Conservation (phyloP, 2,797 vertebrate species). For the Merluccius polli region DNA sequence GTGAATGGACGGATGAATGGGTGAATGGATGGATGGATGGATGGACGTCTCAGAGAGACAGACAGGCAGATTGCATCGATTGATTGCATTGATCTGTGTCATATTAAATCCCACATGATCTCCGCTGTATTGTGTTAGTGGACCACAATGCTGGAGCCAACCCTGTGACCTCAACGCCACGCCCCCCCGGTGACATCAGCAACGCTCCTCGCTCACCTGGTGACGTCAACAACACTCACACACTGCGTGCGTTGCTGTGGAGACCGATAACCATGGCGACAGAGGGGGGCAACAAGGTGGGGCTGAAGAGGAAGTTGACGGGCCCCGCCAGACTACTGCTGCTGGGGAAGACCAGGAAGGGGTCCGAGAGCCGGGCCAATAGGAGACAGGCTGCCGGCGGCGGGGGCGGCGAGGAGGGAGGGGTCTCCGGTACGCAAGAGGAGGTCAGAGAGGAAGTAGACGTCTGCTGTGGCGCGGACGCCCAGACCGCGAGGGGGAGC, state of each 20-base stretch:
- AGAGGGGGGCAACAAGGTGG: conserved; percentile 33
- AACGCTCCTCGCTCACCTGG: neutral
- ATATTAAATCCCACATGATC: neutral
- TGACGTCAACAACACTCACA: neutral
- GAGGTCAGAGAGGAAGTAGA: conserved; percentile 6
- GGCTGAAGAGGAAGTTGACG: conserved; percentile 55
- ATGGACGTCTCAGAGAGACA: neutral
- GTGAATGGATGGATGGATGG: neutral
- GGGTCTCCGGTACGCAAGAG: neutral
- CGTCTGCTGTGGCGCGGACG: neutral
- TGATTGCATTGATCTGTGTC: neutral
- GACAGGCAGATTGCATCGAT: neutral
- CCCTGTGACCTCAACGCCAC: neutral
- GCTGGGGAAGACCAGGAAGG: conserved; percentile 43
- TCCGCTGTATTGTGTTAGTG: neutral
- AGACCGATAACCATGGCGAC: conserved; percentile 22
- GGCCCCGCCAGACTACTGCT: conserved; percentile 62
- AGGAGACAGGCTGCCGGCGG: conserved; percentile 21
- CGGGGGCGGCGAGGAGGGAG: neutral
- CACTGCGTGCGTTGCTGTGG: neutral
- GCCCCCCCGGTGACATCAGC: neutral
- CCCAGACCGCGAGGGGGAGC: conserved; percentile 12
- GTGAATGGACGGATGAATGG: neutral
- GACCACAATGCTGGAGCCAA: neutral
- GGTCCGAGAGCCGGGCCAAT: conserved; percentile 21